Evolutionary conservation across 2,113 vertebrate species (phyloP).

Genomic region (Paraplagusia blochii): DNA sequence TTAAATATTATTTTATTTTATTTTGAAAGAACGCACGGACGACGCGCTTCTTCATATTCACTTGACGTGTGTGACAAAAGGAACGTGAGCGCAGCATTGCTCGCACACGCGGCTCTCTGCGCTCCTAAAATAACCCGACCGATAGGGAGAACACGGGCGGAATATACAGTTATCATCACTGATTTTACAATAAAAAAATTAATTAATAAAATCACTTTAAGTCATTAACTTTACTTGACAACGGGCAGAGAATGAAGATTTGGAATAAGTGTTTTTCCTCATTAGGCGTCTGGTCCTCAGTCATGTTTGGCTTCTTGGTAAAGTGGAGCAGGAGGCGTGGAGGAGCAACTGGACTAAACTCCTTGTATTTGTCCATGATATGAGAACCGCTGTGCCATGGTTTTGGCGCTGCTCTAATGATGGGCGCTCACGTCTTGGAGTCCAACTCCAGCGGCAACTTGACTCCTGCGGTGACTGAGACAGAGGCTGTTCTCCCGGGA

Average conservation of each 20-base stretch:
- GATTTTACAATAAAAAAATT: too few species aligned
- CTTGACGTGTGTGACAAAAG: constrained; percentile 29
- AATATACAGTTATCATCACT: not conserved
- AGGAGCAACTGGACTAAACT: constrained; percentile 25
- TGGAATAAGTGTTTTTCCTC: constrained; percentile 9
- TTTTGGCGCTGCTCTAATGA: constrained; percentile 32
- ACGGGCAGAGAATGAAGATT: constrained; percentile 37
- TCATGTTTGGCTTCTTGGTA: constrained; percentile 17
- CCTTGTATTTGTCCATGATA: constrained; percentile 12
- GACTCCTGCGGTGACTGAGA: constrained; percentile 52
- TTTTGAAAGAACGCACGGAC: constrained; percentile 42
- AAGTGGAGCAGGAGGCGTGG: constrained; percentile 37
- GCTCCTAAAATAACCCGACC: not conserved
- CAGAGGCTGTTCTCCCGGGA: constrained; percentile 47
- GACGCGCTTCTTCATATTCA: not conserved
- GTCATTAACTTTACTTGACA: not conserved
- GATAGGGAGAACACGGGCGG: constrained; percentile 5
- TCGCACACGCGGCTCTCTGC: constrained; percentile 24
- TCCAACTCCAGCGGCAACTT: constrained; percentile 71
- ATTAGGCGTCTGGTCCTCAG: constrained; percentile 9
- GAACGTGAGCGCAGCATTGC: constrained; percentile 16
- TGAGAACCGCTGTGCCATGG: constrained; percentile 34
- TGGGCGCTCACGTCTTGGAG: constrained; percentile 65
- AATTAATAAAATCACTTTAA: not conserved
- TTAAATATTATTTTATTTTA: constrained; percentile 16